Evolutionary conservation across 2,888 invertebrate species (phyloP).

Genomic region (Torymus tubicola): DNA sequence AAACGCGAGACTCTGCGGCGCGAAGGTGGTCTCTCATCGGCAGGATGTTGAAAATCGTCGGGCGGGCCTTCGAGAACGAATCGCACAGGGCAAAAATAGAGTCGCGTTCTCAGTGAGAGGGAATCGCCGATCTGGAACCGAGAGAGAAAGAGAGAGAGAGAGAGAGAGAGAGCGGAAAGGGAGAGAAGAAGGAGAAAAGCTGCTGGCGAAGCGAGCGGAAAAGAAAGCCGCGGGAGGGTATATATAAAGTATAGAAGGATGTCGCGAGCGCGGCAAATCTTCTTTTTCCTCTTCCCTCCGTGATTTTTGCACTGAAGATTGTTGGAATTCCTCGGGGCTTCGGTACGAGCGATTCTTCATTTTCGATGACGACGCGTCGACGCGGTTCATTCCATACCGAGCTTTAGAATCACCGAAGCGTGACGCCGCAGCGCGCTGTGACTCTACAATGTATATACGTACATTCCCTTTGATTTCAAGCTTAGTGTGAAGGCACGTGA

Average conservation of each 20-base stretch:
- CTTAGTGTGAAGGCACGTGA: too few species aligned
- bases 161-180: not conserved
- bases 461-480: too few species aligned
- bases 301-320: too few species aligned
- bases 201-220: constrained; percentile 25
- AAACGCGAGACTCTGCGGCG: constrained; percentile 25
- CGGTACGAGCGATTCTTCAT: not conserved
- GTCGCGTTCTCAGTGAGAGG: constrained; percentile 56
- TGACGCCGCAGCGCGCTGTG: not conserved
- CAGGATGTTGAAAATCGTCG: constrained; percentile 58
- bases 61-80: constrained; percentile 61
- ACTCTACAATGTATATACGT: too few species aligned
- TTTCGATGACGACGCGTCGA: too few species aligned
- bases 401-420: constrained; percentile 10
- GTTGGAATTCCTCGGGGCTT: constrained; percentile 3
- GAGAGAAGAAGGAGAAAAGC: constrained; percentile 2
- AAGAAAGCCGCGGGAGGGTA: constrained; percentile 26
- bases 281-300: constrained; percentile 14
- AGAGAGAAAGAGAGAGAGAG: too few species aligned
- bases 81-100: constrained; percentile 42
- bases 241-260: constrained; percentile 30
- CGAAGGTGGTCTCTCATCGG: not conserved
- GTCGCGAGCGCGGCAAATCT: not conserved
- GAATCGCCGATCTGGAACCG: constrained; percentile 57
- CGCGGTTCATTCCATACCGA: not conserved